These are phyloP conservation scores for Drosophila bocqueti DNA, from an alignment of 1,140 invertebrate species.

Conservation along the genomic window DNA sequence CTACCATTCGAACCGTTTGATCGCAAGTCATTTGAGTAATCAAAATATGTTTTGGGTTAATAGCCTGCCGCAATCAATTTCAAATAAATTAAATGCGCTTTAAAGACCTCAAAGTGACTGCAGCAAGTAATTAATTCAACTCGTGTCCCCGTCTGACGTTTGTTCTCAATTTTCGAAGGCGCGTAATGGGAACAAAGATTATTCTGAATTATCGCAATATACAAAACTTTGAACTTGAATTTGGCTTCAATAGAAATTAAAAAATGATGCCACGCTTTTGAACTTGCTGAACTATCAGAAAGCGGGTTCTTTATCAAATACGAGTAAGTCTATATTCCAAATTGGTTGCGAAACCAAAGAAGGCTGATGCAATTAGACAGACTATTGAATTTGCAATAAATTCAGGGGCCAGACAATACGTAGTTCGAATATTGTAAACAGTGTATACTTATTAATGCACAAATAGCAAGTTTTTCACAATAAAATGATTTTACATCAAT, in stretches of 20 bases:
- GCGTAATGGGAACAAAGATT: constrained; percentile 47
- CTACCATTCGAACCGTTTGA: constrained; percentile 29
- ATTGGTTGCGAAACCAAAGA: constrained; percentile 9
- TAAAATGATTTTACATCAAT: neutral
- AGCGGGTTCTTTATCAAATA: neutral
- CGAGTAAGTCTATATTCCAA: constrained; percentile 2
- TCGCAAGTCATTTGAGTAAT: constrained; percentile 33
- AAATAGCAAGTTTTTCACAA: neutral
- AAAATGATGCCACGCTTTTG: constrained; percentile 49
- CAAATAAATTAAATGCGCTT: constrained; percentile 24
- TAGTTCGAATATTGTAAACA: neutral
- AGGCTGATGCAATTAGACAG: constrained; percentile 38
- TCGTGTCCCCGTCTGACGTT: neutral
- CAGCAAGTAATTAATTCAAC: constrained; percentile 10
- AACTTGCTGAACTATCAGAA: constrained; percentile 25
- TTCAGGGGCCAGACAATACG: constrained; percentile 15
- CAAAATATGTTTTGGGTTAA: constrained; percentile 47
- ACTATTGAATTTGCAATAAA: constrained; percentile 16
- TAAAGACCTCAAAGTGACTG: neutral
- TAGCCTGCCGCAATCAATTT: constrained; percentile 23
- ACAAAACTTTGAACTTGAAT: constrained; percentile 57
- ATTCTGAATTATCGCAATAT: constrained; percentile 13
- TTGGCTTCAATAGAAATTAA: constrained; percentile 3
- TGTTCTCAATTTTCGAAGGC: constrained; percentile 15
- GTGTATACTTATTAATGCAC: neutral